These are phyloP conservation scores for Cactoblastis cactorum DNA, from an alignment of 2,888 invertebrate species.

Conservation along the genomic window DNA sequence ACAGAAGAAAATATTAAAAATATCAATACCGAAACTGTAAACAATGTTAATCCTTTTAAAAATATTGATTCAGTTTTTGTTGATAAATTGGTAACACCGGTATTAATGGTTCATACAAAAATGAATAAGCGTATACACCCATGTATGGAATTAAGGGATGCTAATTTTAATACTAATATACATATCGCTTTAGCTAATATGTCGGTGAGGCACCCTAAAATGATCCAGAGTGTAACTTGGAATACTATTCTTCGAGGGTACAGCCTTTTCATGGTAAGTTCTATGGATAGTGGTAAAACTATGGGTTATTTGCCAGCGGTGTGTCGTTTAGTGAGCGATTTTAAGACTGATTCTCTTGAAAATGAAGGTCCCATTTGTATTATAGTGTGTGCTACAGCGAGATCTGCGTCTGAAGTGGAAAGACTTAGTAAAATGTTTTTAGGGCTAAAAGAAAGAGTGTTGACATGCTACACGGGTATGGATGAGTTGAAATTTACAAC, in stretches of 20 bases:
- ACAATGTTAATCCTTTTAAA: constrained; percentile 58
- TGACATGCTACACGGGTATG: constrained; percentile 67
- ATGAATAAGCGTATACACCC: constrained; percentile 51
- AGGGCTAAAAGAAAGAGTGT: constrained; percentile 42
- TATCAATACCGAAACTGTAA: constrained; percentile 24
- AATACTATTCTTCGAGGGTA: constrained; percentile 82
- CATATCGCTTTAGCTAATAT: constrained; percentile 47
- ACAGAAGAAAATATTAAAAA: too few relatives aligned
- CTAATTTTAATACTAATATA: constrained; percentile 52
- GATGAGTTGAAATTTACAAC: constrained; percentile 51
- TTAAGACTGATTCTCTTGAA: constrained; percentile 38
- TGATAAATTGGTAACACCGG: constrained; percentile 59
- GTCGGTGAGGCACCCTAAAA: constrained; percentile 58
- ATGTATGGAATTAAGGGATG: constrained; percentile 41
- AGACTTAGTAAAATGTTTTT: constrained; percentile 60
- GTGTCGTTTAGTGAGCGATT: constrained; percentile 78
- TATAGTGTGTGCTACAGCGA: constrained; percentile 82
- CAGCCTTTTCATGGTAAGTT: constrained; percentile 82
- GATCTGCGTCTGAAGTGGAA: constrained; percentile 73
- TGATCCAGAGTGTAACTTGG: constrained; percentile 85
- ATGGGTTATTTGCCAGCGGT: constrained; percentile 84
- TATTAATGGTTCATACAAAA: constrained; percentile 66
- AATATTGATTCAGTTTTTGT: constrained; percentile 64
- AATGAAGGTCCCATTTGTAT: constrained; percentile 81
- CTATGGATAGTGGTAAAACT: constrained; percentile 83